Percentiles rank a stretch among this genome's conserved stretches.
Conservation (phyloP, 2,797 vertebrate species). For the Muraenolepis orangiensis region DNA sequence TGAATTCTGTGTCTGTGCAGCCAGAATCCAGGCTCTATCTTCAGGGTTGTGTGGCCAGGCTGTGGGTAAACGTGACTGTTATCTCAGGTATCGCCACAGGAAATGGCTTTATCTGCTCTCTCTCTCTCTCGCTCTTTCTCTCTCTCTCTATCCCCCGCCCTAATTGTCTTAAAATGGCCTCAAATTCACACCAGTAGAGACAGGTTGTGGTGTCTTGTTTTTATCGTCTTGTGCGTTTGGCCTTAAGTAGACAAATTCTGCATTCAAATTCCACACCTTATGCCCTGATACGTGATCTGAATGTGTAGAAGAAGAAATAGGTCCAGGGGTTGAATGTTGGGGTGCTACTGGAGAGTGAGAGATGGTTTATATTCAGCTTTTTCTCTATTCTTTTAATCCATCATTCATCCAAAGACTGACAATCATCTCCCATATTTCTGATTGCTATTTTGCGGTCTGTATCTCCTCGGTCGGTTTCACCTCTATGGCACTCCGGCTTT, state of each 20-base stretch:
- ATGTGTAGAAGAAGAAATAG: constrained; percentile 32
- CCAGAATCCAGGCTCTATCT: background rate
- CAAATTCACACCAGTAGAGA: constrained; percentile 54
- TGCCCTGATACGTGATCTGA: constrained; percentile 41
- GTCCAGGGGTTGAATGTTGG: constrained; percentile 62
- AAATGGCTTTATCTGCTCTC: constrained; percentile 71
- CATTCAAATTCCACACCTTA: constrained; percentile 62
- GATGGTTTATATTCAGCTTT: background rate
- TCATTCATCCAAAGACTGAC: constrained; percentile 42
- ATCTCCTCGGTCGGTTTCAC: no score
- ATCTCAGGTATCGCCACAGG: constrained; percentile 68
- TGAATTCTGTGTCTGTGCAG: background rate
- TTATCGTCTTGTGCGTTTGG: constrained; percentile 55
- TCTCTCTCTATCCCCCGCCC: constrained; percentile 36
- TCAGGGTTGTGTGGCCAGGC: constrained; percentile 2
- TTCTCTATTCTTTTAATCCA: background rate
- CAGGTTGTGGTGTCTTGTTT: constrained; percentile 20
- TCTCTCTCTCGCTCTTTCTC: constrained; percentile 64
- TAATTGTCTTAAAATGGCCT: constrained; percentile 71
- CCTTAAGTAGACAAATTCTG: constrained; percentile 68
- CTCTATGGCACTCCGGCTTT: constrained; percentile 55
- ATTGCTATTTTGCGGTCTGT: constrained; percentile 1
- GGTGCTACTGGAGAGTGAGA: constrained; percentile 63
- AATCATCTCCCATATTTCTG: constrained; percentile 36
- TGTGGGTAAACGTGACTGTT: constrained; percentile 53